Evolutionary conservation across 2,113 vertebrate genomes (phyloP).

Genomic region (Indri indri): DNA sequence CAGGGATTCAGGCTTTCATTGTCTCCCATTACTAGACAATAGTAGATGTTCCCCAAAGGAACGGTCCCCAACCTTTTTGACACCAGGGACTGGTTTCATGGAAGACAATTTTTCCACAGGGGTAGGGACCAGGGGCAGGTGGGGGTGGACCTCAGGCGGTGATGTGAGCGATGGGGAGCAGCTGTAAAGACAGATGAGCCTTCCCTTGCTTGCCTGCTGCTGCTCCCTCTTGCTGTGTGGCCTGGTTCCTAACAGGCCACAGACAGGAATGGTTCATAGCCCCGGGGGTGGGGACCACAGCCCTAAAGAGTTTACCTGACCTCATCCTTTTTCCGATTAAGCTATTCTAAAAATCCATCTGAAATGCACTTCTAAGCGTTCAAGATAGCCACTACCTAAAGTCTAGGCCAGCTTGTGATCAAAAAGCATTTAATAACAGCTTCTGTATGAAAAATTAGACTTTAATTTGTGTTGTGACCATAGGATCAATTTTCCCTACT

Average conservation of each 20-base stretch:
- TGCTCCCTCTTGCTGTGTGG: too few relatives aligned
- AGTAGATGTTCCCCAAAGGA: not conserved
- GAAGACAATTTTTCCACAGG: too few relatives aligned
- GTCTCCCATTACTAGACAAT: too few relatives aligned
- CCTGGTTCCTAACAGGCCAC: too few relatives aligned
- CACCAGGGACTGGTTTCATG: too few relatives aligned
- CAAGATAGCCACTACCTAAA: not conserved
- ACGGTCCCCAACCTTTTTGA: too few relatives aligned
- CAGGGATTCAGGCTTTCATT: not conserved
- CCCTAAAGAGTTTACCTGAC: not conserved
- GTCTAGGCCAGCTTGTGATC: not conserved
- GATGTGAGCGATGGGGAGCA: too few relatives aligned
- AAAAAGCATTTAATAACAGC: not conserved
- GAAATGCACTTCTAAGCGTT: not conserved
- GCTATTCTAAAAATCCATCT: not conserved
- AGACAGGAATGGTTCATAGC: too few relatives aligned
- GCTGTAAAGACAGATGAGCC: too few relatives aligned
- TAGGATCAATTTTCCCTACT: not conserved
- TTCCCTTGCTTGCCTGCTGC: too few relatives aligned
- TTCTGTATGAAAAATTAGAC: not conserved
- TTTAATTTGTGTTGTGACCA: not conserved
- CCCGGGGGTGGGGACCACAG: too few relatives aligned
- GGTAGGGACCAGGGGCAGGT: rapidly evolving
- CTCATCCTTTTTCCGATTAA: not conserved
- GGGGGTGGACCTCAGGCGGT: too few relatives aligned